phyloP scores from a whole-genome alignment of 2,113 vertebrate genomes.

The Thryonomys swinderianus region DNA sequence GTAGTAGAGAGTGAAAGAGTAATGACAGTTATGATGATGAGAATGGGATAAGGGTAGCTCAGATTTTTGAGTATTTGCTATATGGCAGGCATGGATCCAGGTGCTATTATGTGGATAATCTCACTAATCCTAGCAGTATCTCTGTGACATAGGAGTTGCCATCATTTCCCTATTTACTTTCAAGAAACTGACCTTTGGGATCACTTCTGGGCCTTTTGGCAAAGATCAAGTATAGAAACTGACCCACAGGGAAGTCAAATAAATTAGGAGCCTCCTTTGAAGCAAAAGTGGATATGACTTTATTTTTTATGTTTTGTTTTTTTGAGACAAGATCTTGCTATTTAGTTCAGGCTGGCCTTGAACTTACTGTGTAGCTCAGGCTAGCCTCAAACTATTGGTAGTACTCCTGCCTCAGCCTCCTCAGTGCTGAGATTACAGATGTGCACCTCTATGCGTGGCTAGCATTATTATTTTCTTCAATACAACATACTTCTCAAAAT shows the following conservation, averaged over 20 bases:
- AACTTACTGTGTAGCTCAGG: neutral
- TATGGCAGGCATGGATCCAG: neutral
- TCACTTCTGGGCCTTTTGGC: neutral
- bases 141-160: neutral
- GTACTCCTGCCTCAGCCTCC: too few relatives aligned
- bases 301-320: neutral
- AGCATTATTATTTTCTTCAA: neutral
- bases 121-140: neutral
- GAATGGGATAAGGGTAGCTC: neutral
- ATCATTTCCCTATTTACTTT: neutral
- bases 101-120: neutral
- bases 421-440: neutral
- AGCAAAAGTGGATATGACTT: neutral
- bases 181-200: neutral
- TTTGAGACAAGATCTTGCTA: neutral
- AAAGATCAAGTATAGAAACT: neutral
- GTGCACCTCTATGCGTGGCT: neutral
- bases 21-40: neutral
- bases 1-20: neutral
- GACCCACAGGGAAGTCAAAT: neutral
- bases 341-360: neutral
- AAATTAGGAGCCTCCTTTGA: neutral
- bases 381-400: neutral
- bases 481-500: conserved; percentile 33
- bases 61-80: neutral